Evolutionary conservation across 2,113 vertebrate species (phyloP), one percentile per base, ranked within the genome.

Genomic region (Pontoporia blainvillei): DNA sequence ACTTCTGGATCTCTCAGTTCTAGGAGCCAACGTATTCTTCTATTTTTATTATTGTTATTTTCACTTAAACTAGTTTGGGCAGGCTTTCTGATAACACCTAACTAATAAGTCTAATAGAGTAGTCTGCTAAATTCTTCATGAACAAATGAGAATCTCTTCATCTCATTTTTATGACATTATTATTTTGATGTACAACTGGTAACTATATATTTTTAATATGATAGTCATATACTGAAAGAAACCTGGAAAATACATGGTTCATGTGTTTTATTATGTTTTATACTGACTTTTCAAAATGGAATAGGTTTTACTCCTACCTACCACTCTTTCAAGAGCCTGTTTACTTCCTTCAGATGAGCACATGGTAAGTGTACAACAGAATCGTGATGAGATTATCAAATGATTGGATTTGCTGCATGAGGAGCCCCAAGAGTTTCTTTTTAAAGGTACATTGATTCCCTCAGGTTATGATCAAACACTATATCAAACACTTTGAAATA

Each of bases 361-460:
- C 64, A 57, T 10, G 41, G 27, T 6, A 69, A 88, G 11, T 5
- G 6, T 21, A 59, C 27, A 41, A 59, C 1, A 88, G 66, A 88
- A 88, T 67, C 20, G 18, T 75, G 76, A 75, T n/a, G 71, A 79
- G 71, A 75, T 84, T 85, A 97, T 69, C 34, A 71, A 82, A 95
- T 89, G 83, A 95, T 86, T 90, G 66, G n/a, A 91, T 95, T 93
- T 78, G 66, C 72, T 86, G 36, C 86, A 10, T 71, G 54, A 86
- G 61, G 44, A 86, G n/a, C 61, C 54, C 66, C 29, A n/a, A 89
- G 82, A 71, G 36, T 86, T 96, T 86, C 62, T 84, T 69, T 69
- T 91, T 49, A 89, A 94, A 95, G 61, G 72, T 54, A 39, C 73
- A 39, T 61, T 59, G 66, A 78, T 76, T 91, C 52, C 66, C 52